phyloP scores from a whole-genome alignment of 2,113 vertebrate genomes.

The Sinocyclocheilus rhinocerous region DNA sequence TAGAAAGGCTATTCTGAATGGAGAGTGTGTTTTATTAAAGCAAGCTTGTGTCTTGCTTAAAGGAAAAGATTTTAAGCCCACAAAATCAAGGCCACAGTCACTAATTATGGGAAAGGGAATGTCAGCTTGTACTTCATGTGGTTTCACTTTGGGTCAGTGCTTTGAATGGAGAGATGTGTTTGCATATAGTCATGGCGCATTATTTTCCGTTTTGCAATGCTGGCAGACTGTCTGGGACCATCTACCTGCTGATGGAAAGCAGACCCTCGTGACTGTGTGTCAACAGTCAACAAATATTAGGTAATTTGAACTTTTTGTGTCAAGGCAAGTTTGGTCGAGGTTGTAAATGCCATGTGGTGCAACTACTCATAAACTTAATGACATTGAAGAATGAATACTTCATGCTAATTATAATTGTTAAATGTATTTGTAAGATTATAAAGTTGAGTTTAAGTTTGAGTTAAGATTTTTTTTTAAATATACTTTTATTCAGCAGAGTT shows the following conservation, averaged over 20 bases:
- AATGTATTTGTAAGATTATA: neutral
- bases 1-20: constrained; percentile 18
- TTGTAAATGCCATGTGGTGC: neutral
- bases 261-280: no score
- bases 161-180: neutral
- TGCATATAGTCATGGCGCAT: neutral
- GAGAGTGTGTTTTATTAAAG: neutral
- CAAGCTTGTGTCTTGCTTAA: neutral
- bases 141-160: neutral
- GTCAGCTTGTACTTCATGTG: neutral
- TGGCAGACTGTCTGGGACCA: neutral
- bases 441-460: neutral
- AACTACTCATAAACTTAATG: neutral
- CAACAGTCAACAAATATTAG: neutral
- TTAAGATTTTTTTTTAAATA: neutral
- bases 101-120: neutral
- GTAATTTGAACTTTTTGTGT: neutral
- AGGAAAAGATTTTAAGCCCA: neutral
- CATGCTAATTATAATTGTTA: neutral
- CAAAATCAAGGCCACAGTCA: neutral
- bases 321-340: neutral
- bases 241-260: neutral
- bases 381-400: no score
- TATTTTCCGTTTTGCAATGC: neutral
- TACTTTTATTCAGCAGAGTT: neutral